Evolutionary conservation across 2,113 vertebrate species (phyloP).

Genomic region (Heliornis fulica): DNA sequence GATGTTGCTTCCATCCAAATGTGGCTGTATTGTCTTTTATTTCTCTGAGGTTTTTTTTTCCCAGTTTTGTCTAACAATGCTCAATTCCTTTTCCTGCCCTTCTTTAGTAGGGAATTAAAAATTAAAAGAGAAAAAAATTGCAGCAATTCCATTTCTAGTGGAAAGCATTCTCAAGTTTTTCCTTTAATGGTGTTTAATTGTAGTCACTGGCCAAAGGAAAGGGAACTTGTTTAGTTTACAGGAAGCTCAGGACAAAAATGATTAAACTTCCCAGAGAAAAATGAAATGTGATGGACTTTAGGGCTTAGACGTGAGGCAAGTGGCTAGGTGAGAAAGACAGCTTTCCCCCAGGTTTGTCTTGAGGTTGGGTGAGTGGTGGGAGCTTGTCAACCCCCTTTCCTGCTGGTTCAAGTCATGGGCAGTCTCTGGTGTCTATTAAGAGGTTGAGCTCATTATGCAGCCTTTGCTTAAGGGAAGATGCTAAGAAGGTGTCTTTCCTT

Average conservation of each 20-base stretch:
- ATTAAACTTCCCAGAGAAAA: neutral
- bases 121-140: neutral
- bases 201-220: neutral
- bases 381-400: neutral
- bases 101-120: neutral
- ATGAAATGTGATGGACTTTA: neutral
- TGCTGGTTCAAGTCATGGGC: neutral
- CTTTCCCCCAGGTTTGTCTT: neutral
- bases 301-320: neutral
- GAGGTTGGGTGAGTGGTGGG: neutral
- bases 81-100: neutral
- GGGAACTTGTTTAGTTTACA: neutral
- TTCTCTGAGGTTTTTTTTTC: neutral
- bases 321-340: neutral
- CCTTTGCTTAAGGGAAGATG: neutral
- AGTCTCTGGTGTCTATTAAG: neutral
- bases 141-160: neutral
- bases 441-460: neutral
- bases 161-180: neutral
- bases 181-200: neutral
- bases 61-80: neutral
- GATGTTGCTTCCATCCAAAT: neutral
- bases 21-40: neutral
- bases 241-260: neutral
- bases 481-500: slow-evolving; percentile 5